Evolutionary conservation across 2,113 vertebrate genomes (phyloP), one percentile per base, ranked within the genome.

Genomic region (Rousettus leschenaultii): DNA sequence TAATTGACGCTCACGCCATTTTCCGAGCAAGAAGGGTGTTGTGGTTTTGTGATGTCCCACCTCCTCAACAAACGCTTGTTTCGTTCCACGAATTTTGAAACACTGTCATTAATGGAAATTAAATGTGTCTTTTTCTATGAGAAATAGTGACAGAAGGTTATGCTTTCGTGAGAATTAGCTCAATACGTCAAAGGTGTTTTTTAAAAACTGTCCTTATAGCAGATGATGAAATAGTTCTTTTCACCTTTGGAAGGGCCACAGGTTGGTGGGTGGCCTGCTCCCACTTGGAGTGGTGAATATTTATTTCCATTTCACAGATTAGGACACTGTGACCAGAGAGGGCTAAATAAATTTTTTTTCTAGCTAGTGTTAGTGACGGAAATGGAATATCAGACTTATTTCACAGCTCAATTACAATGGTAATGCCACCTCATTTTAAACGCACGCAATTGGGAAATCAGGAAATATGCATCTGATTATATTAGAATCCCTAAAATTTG

Each of bases 391-490:
- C 30, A 84, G 70, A 55, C 40, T 55, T 71, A 40, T 8, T 87
- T 95, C 59, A 75, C 24, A 86, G 53, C 28, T 87, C 24, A 30
- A 0, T 70, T 59, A 53, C 86, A 10, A 30, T 71, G 91, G 14
- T 21, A 80, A 10, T 91, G 43, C 51, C 80, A 95, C 77, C 55
- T 87, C 35, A 78, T 93, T 79, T 96, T 96, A 91, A 85, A 55
- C 65, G 43, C 15, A 7, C 51, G 2, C 2, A 1, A 65, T 51
- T 86, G 79, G 73, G 43, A 22, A 16, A 35, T 35, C 7, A n/a
- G 78, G 86, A 94, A 86, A 83, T 86, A 85, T 0, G 26, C 43
- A 83, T 57, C 16, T 92, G 6, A 82, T 96, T 94, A 14, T 22
- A 66, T 55, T 73, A 74, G n/a, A 77, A 70, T 75, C 2, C 53